phyloP scores from a whole-genome alignment of 2,113 vertebrate species.

The Ciconia stormi region DNA sequence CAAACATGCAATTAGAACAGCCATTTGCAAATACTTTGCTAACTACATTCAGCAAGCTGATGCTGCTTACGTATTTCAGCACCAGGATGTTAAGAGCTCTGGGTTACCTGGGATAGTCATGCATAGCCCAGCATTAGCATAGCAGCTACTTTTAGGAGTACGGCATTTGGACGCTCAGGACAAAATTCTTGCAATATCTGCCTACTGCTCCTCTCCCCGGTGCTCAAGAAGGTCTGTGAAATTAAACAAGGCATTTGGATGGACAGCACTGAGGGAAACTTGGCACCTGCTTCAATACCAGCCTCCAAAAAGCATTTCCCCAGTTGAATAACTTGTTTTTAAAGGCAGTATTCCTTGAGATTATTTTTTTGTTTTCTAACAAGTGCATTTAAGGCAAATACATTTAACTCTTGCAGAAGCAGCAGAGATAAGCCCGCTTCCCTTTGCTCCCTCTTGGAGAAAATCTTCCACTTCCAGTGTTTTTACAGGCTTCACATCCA shows the following conservation, averaged over 20 bases:
- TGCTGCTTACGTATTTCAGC: background rate
- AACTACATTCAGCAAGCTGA: background rate
- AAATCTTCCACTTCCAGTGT: background rate
- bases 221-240: background rate
- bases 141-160: background rate
- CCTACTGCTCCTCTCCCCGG: background rate
- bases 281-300: background rate
- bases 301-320: constrained; percentile 17
- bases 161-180: background rate
- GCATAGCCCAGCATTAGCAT: background rate
- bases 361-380: background rate
- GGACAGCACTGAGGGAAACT: background rate
- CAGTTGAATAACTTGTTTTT: constrained; percentile 32
- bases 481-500: background rate
- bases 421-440: background rate
- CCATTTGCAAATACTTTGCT: background rate
- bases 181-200: background rate
- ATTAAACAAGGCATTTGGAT: background rate
- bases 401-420: background rate
- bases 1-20: background rate
- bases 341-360: background rate
- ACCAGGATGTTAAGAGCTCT: background rate
- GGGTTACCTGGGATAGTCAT: background rate
- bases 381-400: background rate
- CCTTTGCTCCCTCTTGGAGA: background rate